Evolutionary conservation across 2,888 invertebrate genomes (phyloP).

Genomic region (Euplagia quadripunctaria): DNA sequence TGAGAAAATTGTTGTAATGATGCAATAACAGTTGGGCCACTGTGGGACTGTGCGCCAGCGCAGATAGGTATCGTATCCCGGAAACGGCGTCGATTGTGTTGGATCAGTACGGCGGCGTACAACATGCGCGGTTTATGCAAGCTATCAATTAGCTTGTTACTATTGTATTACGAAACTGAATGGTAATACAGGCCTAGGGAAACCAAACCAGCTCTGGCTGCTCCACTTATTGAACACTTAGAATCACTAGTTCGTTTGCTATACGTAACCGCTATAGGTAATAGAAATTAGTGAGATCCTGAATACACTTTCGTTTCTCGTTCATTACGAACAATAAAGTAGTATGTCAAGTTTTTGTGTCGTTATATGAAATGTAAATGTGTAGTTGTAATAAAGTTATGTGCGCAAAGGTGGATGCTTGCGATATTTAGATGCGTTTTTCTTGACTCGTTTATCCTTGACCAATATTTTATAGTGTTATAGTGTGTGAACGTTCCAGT

Average conservation of each 20-base stretch:
- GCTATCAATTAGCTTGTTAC: slow-evolving; percentile 81
- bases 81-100: slow-evolving; percentile 72
- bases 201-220: slow-evolving; percentile 65
- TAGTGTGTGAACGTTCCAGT: slow-evolving; percentile 59
- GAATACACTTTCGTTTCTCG: slow-evolving; percentile 15
- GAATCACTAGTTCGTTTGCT: slow-evolving; percentile 60
- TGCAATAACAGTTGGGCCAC: slow-evolving; percentile 44
- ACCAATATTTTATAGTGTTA: slow-evolving; percentile 62
- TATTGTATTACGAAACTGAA: slow-evolving; percentile 77
- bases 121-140: slow-evolving; percentile 79
- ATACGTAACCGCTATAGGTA: slow-evolving; percentile 59
- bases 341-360: slow-evolving; percentile 35
- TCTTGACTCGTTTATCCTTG: slow-evolving; percentile 63
- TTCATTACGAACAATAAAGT: slow-evolving; percentile 26
- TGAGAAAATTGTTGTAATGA: slow-evolving; percentile 47
- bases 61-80: slow-evolving; percentile 71
- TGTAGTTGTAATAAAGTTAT: background rate
- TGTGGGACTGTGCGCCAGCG: slow-evolving; percentile 38
- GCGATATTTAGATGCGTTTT: slow-evolving; percentile 42
- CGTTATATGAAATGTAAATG: slow-evolving; percentile 9
- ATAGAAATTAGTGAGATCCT: slow-evolving; percentile 52
- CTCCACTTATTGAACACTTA: slow-evolving; percentile 66
- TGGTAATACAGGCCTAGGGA: slow-evolving; percentile 63
- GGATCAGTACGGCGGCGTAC: slow-evolving; percentile 58
- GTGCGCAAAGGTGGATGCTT: slow-evolving; percentile 15